Base-by-base conservation (phyloP, 2,888 invertebrate species). In the Podabrus alpinus region DNA sequence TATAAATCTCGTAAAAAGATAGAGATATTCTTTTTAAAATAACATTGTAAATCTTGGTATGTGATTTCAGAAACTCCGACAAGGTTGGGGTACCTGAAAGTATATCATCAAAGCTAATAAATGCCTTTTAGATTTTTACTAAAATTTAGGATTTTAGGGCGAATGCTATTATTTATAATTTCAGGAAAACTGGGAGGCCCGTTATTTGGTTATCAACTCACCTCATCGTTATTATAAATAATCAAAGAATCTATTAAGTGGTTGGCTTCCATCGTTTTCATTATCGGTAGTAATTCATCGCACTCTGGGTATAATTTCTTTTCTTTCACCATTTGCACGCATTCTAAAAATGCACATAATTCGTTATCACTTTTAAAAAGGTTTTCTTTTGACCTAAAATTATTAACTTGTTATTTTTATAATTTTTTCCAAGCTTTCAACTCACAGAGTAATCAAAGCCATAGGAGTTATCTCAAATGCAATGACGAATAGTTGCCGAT, bases 291-390 rank as follows among this genome's bases (percentile, higher is more conserved):
- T 64, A 19, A n/a, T 64, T 64, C 62, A 10, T 7, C n/a, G n/a
- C 21, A 64, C 2, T 64, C 19, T 1, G 15, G 19, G 7, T 64
- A 9, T 9, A 64, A 10, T n/a, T 64, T 13, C n/a, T 64, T 21
- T 64, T 16, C n/a, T 19, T 25, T 45, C 15, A 67, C 15, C 62
- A 64, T 19, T 24, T 71, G 69, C 72, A 90, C 78, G 72, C 91
- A 87, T 80, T 90, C 86, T 64, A 91, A 81, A 5, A 88, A 81
- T 62, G 89, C 88, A 77, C 87, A 88, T 7, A 89, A 81, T 71
- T 88, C 86, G 11, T 81, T 79, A 9, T 79, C 79, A 4, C 78
- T 79, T 19, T 77, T 77, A 59, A 77, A 76, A n/a, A 68, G 74
- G 11, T 66, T 73, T 61, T 78, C 69, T 67, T 77, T 67, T 15